Evolutionary conservation across 2,113 vertebrate genomes (phyloP), one percentile per base, ranked within the genome.

Genomic region (Tachysurus vachellii): DNA sequence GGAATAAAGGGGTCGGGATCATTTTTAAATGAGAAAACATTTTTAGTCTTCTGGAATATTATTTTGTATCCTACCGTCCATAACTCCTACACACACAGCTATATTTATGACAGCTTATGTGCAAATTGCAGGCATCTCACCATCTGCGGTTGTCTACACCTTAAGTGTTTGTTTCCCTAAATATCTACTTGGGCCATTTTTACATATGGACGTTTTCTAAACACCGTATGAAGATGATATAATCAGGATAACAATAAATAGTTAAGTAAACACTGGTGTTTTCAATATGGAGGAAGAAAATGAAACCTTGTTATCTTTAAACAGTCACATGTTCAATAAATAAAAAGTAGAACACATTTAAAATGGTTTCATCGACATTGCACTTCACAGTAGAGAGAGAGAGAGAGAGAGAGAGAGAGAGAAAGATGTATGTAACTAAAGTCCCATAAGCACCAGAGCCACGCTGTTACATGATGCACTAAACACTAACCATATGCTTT

Each of bases 401-500:
- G 16, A 13, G 50, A 53, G 47, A 44, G 47, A 62, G 56, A 42
- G 56, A n/a, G 26, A 28, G 23, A 13, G 36, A 31, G 84, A 71
- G 42, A 42, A 16, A 50, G 42, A 59, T 26, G 5, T 36, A 31
- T 81, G 77, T 73, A n/a, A 70, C 31, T 59, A 13, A 50, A 53
- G 3, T 54, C 76, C 11, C 50, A 70, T n/a, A 31, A 59, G 85
- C 17, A 42, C 26, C 31, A 47, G 71, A 79, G 10, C 26, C 44
- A 36, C 3, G 17, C 53, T 31, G 31, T 68, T 50, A 80, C 26
- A 64, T 50, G 62, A 68, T 47, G 64, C 17, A 1, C 23, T 86
- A 81, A 75, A 71, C 56, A 23, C 62, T 70, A 82, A 56, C 68
- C 85, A 82, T 73, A 87, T 75, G 85, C 70, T 70, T 81, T 54